Base-by-base conservation (phyloP, 2,797 vertebrate species). In the Neosilurus mollespiculum region DNA sequence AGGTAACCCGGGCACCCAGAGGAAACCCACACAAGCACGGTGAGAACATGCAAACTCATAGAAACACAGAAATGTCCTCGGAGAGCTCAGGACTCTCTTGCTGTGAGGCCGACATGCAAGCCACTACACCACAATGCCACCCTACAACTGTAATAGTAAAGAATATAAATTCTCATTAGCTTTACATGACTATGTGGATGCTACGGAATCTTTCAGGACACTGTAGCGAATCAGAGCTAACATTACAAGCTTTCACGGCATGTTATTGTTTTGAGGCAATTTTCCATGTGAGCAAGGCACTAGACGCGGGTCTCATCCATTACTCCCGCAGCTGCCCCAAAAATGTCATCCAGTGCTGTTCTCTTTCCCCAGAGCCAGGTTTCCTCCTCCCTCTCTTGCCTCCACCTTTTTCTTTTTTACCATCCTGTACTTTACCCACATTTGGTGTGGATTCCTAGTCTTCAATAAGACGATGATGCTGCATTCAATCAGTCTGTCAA, bases 301-400 rank as follows among this genome's bases (percentile, higher is more conserved):
- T 91, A 89, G 89, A 93, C 92, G 88, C 91, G 91, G 93, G 93
- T 86, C 91, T 93, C 93, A 92, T 93, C 91, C 90, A 92, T 93
- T 93, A 93, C 93, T 93, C 92, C 89, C 88, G 81, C 87, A 81
- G 90, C 89, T 94, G 94, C 92, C 92, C 95, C 91, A 93, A 94
- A 95, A 94, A 93, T 92, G 94, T 95, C 93, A 94, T 87, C 15
- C 83, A 8, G 90, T 89, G 86, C 87, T 87, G 87, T 84, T 86
- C 84, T 58, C 81, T 89, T 86, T 91, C 92, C 93, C 93, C 18
- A 89, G 92, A 92, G 90, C 91, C 84, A 78, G 87, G 81, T 73
- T 77, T 51, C 24, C 66, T 82, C 71, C 26, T 20, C n/a, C n/a
- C 73, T 83, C 76, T 77, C 54, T 26, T 26, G 20, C 8, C 73